Evolutionary conservation across 1,140 invertebrate species (phyloP), one percentile per base, ranked within the genome.

Genomic region (Drosophila elegans): DNA sequence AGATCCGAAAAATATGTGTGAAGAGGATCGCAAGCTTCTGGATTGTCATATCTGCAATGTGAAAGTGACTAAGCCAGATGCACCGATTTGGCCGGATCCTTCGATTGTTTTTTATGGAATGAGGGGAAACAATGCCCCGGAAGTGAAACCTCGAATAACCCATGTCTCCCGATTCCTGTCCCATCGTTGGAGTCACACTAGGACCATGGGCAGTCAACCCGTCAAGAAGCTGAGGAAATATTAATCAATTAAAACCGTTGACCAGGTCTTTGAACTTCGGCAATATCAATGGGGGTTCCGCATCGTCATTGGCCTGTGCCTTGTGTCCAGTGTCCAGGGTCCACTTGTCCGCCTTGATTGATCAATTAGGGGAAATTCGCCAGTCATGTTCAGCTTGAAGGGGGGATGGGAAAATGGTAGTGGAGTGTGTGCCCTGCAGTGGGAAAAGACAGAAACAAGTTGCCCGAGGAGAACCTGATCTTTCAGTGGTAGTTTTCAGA

Each of bases 351-450:
- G 10, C 13, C 10, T 52, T 62, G 76, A 83, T 84, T 80, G 76
- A 84, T 80, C 71, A 84, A 84, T 80, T 80, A 60, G 55, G 69
- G 55, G 46, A 73, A 68, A 71, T 52, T 67, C 13, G 42, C 49
- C 66, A 69, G 67, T 69, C 67, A 62, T 54, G 57, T 51, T 29
- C 6, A 25, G 2, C n/a, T 16, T 1, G 27, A 7, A 3, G 32
- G 46, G 46, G 46, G n/a, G n/a, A n/a, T n/a, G n/a, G n/a, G n/a
- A n/a, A 32, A 49, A 42, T 44, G 39, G 39, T n/a, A 25, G 9
- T 21, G 6, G 45, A 41, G 36, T 67, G 45, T 34, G 36, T 67
- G 63, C 44, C 63, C 63, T 67, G 63, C 60, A 67, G 57, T 38
- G 25, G 3, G 56, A 32, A n/a, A 16, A 38, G n/a, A 13, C 7